Evolutionary conservation across 2,113 vertebrate species (phyloP), one percentile per base, ranked within the genome.

Genomic region (Gavia stellata): DNA sequence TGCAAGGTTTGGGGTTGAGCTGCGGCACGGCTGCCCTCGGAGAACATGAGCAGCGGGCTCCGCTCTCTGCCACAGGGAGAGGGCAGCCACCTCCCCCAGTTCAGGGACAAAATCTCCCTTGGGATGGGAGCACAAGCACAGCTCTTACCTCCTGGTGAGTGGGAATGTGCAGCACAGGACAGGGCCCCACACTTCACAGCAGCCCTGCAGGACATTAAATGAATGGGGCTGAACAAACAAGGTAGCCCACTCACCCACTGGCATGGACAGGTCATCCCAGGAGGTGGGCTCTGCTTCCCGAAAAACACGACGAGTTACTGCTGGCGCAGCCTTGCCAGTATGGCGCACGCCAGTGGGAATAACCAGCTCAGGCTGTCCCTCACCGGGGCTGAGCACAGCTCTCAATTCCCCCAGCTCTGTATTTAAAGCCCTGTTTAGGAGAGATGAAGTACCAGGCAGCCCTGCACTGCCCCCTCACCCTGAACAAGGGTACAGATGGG

Each of bases 1-100:
- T 12, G 10, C 0, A 0, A 25, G 9, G 33, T 55, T 33, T 80
- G 33, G 36, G 38, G 25, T 38, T 59, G 23, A 68, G 86, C 71
- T 77, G 28, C 2, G 0, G 10, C 16, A 47, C 0, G 2, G 53
- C 59, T 73, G 59, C 44, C n/a, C 50, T 33, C 9, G 1, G 49
- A 38, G 62, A 84, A 74, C 40, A 40, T 0, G 3, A 82, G 52
- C 29, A 77, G 58, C 14, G 1, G 47, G 52, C 74, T 66, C 56
- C 59, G 56, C 34, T 55, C 36, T 62, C 40, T 52, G 90, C 73
- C 2, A 0, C 1, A 1, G 17, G 36, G 47, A 83, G 50, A 79
- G 42, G 53, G 28, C 47, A 92, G 29, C 67, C 1, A 0, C 24
- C 7, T 74, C 16, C 18, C 2, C 17, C 29, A 13, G 11, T 14